Base-by-base conservation (phyloP, 2,888 invertebrate genomes). In the Parnassius apollo region DNA sequence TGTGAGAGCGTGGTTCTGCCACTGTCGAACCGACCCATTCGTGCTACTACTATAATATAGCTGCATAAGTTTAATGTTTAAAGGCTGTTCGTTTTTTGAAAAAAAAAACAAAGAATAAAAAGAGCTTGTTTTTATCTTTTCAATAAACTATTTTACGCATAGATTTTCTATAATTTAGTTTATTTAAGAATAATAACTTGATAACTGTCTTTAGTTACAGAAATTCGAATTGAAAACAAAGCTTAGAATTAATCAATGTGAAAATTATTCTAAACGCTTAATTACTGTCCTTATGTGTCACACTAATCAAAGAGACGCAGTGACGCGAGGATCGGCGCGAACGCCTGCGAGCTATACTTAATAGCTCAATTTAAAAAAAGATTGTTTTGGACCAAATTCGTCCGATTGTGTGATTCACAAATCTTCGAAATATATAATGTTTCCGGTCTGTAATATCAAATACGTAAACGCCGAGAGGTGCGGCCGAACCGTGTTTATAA, bases 361-460 rank as follows among this genome's bases (percentile, higher is more conserved):
- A n/a, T 58, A 45, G 52, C 25, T 22, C 54, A 48, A 3, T 9
- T 55, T 58, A 54, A 42, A 22, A 51, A 42, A 61, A 59, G 22
- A 57, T 52, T 42, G 45, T 57, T 59, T 52, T 52, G 57, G 25
- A 59, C 59, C 64, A 59, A 64, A 59, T 64, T 45, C 42, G 56
- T 64, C 56, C 50, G 46, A 46, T 46, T 45, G 53, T 44, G 25
- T 52, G 57, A 60, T 64, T 61, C 64, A 64, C 62, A 50, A 52
- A 25, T 57, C 55, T 42, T 52, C 62, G 7, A 49, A 49, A 35
- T 44, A 56, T 46, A 13, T 48, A 46, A 54, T 45, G 60, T 65
- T 66, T 64, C 64, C 66, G 64, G 64, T 60, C 59, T 8, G 46
- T 52, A 22, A 58, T 25, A 49, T 59, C 11, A 48, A 12, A 49